Evolutionary conservation across 2,113 vertebrate genomes (phyloP).

Genomic region (Polyodon spathula): DNA sequence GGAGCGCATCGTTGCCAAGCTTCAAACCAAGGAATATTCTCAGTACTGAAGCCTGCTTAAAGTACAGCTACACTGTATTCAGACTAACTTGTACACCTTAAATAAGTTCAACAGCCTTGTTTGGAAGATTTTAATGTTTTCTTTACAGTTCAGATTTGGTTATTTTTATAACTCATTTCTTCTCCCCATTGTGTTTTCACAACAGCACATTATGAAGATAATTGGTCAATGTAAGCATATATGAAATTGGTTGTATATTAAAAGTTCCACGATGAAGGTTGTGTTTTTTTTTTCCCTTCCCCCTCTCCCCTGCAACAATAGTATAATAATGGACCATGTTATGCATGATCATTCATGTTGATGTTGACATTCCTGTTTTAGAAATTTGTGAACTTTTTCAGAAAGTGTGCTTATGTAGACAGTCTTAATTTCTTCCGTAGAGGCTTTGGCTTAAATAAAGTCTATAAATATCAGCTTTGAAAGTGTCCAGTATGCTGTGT

Average conservation of each 20-base stretch:
- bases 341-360: constrained; percentile 78
- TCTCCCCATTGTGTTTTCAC: no score
- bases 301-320: constrained; percentile 5
- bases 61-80: no score
- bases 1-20: constrained; percentile 90
- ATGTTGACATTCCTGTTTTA: constrained; percentile 85
- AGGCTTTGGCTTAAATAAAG: constrained; percentile 84
- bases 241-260: no score
- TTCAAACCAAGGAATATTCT: constrained; percentile 90
- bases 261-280: no score
- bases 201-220: constrained; percentile 50
- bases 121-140: constrained; percentile 80
- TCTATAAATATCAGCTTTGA: constrained; percentile 47
- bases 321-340: constrained; percentile 65
- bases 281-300: no score
- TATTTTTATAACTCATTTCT: constrained; percentile 74
- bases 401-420: constrained; percentile 77
- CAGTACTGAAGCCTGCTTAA: constrained; percentile 68
- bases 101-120: constrained; percentile 71
- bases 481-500: constrained; percentile 15
- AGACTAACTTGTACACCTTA: constrained; percentile 63
- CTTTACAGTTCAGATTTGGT: constrained; percentile 76
- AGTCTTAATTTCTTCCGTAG: constrained; percentile 79
- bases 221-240: constrained; percentile 73
- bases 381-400: constrained; percentile 80